These are phyloP conservation scores for Lasioglossum albipes DNA, from an alignment of 1,140 invertebrate genomes.

Conservation along the genomic window DNA sequence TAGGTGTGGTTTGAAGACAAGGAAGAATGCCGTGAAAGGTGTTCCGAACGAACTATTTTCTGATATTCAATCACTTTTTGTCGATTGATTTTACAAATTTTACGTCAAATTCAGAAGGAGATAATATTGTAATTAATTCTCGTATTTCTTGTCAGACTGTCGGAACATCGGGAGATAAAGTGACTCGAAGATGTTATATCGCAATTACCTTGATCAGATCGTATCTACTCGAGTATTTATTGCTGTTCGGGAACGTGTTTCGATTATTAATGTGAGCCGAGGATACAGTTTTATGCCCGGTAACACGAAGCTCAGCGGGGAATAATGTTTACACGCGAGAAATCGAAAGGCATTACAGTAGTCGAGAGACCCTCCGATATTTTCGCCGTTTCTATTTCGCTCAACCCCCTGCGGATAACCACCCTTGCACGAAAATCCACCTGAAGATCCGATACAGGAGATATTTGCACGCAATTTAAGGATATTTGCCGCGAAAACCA, in stretches of 20 bases:
- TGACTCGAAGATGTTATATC: not conserved
- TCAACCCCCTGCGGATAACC: constrained; percentile 56
- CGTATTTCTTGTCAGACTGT: too few species aligned
- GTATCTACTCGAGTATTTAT: constrained; percentile 3
- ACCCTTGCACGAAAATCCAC: constrained; percentile 59
- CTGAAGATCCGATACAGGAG: constrained; percentile 66
- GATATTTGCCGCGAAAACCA: constrained; percentile 61
- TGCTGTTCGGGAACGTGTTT: not conserved
- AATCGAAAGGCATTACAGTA: constrained; percentile 59
- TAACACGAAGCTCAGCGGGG: constrained; percentile 16
- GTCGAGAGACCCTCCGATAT: constrained; percentile 37
- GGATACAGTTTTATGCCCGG: not conserved
- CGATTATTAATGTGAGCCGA: not conserved
- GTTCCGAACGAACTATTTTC: too few species aligned
- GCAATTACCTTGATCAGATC: not conserved
- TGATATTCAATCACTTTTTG: too few species aligned
- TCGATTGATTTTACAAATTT: too few species aligned
- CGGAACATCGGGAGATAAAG: not conserved
- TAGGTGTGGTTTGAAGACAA: too few species aligned
- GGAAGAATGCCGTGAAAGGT: too few species aligned
- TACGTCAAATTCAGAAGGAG: too few species aligned
- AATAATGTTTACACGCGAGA: constrained; percentile 57
- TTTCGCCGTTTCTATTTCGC: constrained; percentile 55
- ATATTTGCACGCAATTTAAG: constrained; percentile 69
- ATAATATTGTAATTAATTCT: too few species aligned